Conservation (phyloP, 2,797 vertebrate species). For the Hybognathus amarus region DNA sequence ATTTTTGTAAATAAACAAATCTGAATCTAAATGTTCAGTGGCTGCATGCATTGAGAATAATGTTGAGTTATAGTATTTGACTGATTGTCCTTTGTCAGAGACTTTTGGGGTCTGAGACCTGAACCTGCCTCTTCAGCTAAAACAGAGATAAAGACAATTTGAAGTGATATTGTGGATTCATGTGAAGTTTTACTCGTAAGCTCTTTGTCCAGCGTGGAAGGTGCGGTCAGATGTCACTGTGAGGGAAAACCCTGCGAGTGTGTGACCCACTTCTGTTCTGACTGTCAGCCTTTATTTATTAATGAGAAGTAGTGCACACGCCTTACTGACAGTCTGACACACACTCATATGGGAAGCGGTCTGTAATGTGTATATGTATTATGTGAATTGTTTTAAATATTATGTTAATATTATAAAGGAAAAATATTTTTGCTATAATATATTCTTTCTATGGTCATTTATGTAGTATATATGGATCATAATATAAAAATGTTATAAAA, state of each 20-base stretch:
- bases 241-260: conserved; percentile 40
- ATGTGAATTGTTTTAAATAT: not conserved
- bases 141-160: not conserved
- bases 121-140: not conserved
- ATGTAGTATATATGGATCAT: not conserved
- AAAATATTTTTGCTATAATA: not conserved
- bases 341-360: not conserved
- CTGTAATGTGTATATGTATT: not conserved
- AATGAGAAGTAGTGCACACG: conserved; percentile 6
- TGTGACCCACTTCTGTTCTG: conserved; percentile 47
- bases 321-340: not conserved
- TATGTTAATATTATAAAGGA: not conserved
- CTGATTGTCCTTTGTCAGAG: conserved; percentile 12
- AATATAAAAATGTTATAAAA: not conserved
- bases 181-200: not conserved
- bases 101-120: not conserved
- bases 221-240: not conserved
- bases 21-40: not conserved
- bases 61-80: not conserved
- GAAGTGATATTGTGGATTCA: not conserved
- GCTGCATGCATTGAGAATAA: not conserved
- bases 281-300: conserved; percentile 47
- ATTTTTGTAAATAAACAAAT: not conserved
- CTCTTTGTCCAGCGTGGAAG: not conserved
- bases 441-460: not conserved